These are phyloP conservation scores for Nettapus auritus DNA, from an alignment of 2,113 vertebrate genomes.

Conservation along the genomic window DNA sequence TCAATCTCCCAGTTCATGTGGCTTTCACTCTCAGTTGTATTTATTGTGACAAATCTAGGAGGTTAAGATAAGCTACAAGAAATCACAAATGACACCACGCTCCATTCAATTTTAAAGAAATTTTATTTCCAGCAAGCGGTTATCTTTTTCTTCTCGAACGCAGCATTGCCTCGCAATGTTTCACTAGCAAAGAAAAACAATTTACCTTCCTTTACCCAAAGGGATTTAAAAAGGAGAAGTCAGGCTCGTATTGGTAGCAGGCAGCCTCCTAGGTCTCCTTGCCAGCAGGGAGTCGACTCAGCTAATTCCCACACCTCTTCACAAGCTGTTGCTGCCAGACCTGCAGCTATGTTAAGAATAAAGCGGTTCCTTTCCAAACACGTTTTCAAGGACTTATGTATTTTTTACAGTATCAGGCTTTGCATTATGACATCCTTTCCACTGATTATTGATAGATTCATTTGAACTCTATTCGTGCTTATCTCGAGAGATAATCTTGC, in stretches of 20 bases:
- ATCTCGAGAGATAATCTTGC: slow-evolving; percentile 8
- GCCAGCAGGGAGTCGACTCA: slow-evolving; percentile 12
- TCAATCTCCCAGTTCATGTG: neutral
- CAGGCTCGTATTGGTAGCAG: fast-evolving
- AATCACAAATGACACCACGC: neutral
- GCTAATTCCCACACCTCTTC: slow-evolving; percentile 40
- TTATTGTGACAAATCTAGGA: neutral
- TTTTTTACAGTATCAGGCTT: slow-evolving; percentile 24
- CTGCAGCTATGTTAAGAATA: slow-evolving; percentile 31
- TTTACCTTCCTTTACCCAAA: neutral
- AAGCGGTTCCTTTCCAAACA: slow-evolving; percentile 50
- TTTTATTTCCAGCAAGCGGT: neutral
- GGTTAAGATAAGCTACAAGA: neutral
- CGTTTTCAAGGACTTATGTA: slow-evolving; percentile 1
- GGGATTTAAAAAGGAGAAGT: neutral
- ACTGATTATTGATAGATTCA: slow-evolving; percentile 34
- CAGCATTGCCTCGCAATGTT: neutral
- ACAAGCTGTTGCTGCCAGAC: slow-evolving; percentile 17
- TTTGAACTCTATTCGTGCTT: slow-evolving; percentile 12
- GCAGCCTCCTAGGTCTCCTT: neutral
- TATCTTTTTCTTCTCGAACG: fast-evolving
- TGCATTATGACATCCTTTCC: neutral
- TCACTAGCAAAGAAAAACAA: neutral
- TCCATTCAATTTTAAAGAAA: neutral
- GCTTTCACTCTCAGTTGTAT: neutral